Evolutionary conservation across 2,888 invertebrate genomes (phyloP).

Genomic region (Xylota segnis): DNA sequence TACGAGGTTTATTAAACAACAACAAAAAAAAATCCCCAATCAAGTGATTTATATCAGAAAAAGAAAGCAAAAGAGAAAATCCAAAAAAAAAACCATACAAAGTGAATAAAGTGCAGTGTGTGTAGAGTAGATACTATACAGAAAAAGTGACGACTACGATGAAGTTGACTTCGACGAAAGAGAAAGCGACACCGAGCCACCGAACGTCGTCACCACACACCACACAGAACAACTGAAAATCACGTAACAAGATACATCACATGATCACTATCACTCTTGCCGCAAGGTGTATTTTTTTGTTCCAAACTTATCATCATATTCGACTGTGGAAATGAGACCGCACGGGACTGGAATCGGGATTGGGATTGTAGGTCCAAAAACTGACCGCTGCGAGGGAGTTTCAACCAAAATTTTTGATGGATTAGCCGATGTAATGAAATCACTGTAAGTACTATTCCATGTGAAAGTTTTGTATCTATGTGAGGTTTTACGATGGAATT

Average conservation of each 20-base stretch:
- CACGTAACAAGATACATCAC: constrained; percentile 70
- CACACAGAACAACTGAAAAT: constrained; percentile 23
- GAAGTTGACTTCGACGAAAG: constrained; percentile 60
- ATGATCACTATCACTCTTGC: constrained; percentile 53
- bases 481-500: constrained; percentile 13
- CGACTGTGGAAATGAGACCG: constrained; percentile 25
- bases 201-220: constrained; percentile 7
- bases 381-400: constrained; percentile 50
- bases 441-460: constrained; percentile 24
- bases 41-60: constrained; percentile 63
- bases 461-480: constrained; percentile 53
- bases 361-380: not conserved
- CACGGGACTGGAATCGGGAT: too few relatives aligned
- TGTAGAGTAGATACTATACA: constrained; percentile 36
- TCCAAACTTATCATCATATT: constrained; percentile 29
- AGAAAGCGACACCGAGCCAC: constrained; percentile 54
- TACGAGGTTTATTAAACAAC: constrained; percentile 3
- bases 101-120: constrained; percentile 57
- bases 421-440: constrained; percentile 53
- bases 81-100: constrained; percentile 29
- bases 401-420: constrained; percentile 55
- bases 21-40: constrained; percentile 33
- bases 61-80: constrained; percentile 58
- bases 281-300: constrained; percentile 65
- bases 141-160: constrained; percentile 41